Evolutionary conservation across 2,113 vertebrate species (phyloP).

Genomic region (Tupaia tana): DNA sequence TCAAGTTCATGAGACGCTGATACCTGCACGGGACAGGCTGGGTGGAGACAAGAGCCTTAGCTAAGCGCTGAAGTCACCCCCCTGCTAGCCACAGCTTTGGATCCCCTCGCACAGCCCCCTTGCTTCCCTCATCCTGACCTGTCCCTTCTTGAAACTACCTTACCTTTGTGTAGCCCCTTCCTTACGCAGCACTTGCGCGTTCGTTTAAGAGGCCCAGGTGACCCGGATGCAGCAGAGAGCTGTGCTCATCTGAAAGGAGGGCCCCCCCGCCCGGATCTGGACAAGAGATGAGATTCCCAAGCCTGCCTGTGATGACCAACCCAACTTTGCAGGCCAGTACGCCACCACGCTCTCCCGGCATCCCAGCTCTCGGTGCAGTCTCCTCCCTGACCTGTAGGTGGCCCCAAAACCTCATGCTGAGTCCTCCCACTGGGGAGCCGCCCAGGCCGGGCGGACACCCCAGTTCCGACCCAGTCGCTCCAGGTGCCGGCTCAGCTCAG

Average conservation of each 20-base stretch:
- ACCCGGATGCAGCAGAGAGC: neutral
- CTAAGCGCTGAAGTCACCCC: neutral
- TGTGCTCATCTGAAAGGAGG: neutral
- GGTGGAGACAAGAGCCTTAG: neutral
- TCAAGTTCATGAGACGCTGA: accelerated
- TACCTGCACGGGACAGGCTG: neutral
- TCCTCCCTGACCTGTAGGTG: slow-evolving; percentile 55
- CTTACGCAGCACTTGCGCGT: neutral
- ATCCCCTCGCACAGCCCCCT: neutral
- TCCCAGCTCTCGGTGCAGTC: slow-evolving; percentile 43
- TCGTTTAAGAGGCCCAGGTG: neutral
- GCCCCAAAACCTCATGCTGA: slow-evolving; percentile 46
- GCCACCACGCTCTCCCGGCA: neutral
- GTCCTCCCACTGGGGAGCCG: neutral
- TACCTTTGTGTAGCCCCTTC: neutral
- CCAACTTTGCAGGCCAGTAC: accelerated
- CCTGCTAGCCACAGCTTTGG: neutral
- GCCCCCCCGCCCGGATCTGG: neutral
- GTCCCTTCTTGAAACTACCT: neutral
- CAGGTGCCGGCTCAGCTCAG: neutral
- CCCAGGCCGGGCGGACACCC: neutral
- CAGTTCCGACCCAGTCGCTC: neutral
- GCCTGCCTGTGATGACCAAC: neutral
- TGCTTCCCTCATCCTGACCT: too few species aligned
- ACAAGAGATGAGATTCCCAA: neutral